These are phyloP conservation scores for Melipona bicolor DNA, from an alignment of 2,888 invertebrate genomes.

Conservation along the genomic window DNA sequence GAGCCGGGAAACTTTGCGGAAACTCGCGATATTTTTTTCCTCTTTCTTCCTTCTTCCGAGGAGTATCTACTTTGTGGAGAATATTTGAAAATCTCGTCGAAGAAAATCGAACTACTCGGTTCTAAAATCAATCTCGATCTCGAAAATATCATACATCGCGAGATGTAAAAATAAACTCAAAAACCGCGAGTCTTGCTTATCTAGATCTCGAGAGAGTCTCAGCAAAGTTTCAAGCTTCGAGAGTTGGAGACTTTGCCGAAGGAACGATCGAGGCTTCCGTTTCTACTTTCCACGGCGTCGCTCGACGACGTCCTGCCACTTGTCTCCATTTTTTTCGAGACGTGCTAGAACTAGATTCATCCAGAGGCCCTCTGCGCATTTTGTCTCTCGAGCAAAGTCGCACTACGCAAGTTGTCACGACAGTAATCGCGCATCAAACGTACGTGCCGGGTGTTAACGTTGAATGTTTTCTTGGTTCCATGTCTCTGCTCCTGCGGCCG, in stretches of 20 bases:
- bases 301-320: too few species aligned
- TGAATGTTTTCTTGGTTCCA: conserved; percentile 38
- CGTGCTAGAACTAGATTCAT: too few species aligned
- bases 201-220: neutral
- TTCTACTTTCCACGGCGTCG: too few species aligned
- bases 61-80: too few species aligned
- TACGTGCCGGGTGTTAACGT: neutral
- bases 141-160: too few species aligned
- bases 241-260: neutral
- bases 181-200: accelerated
- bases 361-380: too few species aligned
- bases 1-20: neutral
- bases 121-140: too few species aligned
- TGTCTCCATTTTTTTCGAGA: too few species aligned
- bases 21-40: neutral
- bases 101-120: neutral
- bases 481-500: conserved; percentile 16
- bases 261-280: too few species aligned
- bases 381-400: too few species aligned
- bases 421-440: too few species aligned
- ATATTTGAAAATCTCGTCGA: neutral
- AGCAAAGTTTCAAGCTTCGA: neutral
- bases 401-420: too few species aligned
- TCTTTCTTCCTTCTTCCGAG: neutral
- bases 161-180: neutral